Percentiles rank a stretch among this genome's conserved stretches.
phyloP scores from a whole-genome alignment of 2,888 invertebrate species.

The Rhamnusium bicolor region DNA sequence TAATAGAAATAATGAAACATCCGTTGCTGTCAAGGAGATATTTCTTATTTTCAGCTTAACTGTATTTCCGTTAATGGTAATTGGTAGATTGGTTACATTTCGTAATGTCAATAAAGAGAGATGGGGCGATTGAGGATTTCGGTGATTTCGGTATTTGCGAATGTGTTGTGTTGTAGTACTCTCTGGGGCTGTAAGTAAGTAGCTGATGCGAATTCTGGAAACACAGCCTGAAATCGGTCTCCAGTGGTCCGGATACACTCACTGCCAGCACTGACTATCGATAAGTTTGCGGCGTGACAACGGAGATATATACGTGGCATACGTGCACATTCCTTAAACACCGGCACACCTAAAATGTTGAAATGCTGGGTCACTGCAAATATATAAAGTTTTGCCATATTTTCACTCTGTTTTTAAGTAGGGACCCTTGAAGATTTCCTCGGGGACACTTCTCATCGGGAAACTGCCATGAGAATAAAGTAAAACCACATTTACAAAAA shows the following conservation, averaged over 20 bases:
- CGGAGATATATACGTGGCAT: conserved; percentile 27
- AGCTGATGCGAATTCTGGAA: conserved; percentile 56
- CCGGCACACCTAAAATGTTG: not conserved
- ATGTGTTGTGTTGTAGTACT: conserved; percentile 49
- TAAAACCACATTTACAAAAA: not conserved
- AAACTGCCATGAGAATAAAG: not conserved
- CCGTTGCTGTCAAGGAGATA: not conserved
- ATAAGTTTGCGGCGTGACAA: conserved; percentile 32
- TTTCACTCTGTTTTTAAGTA: conserved; percentile 4
- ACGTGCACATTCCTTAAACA: conserved; percentile 32
- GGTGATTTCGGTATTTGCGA: conserved; percentile 17
- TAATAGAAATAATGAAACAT: not conserved
- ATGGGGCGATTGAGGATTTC: conserved; percentile 2
- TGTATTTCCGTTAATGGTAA: conserved; percentile 14
- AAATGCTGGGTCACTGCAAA: not conserved
- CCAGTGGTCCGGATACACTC: conserved; percentile 49
- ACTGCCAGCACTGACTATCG: conserved; percentile 27
- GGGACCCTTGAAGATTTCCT: not conserved
- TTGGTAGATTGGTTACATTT: not conserved
- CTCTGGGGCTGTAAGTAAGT: conserved; percentile 57
- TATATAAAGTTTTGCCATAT: conserved; percentile 4
- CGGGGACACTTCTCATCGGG: not conserved
- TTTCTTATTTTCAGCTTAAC: not conserved
- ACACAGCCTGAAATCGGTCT: conserved; percentile 59
- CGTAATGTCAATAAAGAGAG: not conserved